Conservation (phyloP, 2,888 invertebrate genomes). For the Synanthedon andrenaeformis region DNA sequence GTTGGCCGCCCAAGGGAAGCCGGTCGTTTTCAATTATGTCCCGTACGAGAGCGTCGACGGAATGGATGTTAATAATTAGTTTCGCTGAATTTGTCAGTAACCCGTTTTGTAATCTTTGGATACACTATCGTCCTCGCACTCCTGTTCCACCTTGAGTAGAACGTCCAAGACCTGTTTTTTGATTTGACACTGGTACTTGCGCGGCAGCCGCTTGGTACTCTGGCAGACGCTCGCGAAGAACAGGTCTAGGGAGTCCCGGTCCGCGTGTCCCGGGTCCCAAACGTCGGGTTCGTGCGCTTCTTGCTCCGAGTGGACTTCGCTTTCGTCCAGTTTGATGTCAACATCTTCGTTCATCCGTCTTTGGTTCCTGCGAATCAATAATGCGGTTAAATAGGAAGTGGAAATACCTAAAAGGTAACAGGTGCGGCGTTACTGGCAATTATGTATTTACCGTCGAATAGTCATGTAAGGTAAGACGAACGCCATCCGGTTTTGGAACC, state of each 20-base stretch:
- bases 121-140: slow-evolving; percentile 23
- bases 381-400: background rate
- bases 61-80: background rate
- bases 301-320: slow-evolving; percentile 31
- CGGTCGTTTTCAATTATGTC: background rate
- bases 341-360: slow-evolving; percentile 26
- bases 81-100: background rate
- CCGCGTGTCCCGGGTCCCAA: slow-evolving; percentile 31
- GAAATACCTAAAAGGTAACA: no score
- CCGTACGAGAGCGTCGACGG: background rate
- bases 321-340: slow-evolving; percentile 39
- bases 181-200: slow-evolving; percentile 31
- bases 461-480: slow-evolving; percentile 61
- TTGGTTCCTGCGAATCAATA: slow-evolving; percentile 21
- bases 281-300: slow-evolving; percentile 17
- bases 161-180: slow-evolving; percentile 48
- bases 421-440: background rate
- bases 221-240: slow-evolving; percentile 63
- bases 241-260: slow-evolving; percentile 44
- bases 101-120: background rate
- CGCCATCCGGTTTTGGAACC: slow-evolving; percentile 52
- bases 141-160: slow-evolving; percentile 46
- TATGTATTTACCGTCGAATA: slow-evolving; percentile 28
- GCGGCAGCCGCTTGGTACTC: slow-evolving; percentile 44
- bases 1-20: background rate